Evolutionary conservation across 2,797 vertebrate species (phyloP).

Genomic region (Microhierax caerulescens): DNA sequence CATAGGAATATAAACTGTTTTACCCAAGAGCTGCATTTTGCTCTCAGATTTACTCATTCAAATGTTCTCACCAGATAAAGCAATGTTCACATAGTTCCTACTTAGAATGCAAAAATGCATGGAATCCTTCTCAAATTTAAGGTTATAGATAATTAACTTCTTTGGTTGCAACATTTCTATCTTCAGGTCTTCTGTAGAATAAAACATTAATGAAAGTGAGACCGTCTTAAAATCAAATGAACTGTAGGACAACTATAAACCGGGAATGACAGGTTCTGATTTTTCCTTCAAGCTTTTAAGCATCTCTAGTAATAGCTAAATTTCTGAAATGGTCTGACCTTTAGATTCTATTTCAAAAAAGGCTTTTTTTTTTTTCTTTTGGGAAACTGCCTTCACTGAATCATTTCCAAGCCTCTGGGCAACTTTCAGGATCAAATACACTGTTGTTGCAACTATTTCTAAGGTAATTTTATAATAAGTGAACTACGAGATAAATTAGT

Average conservation of each 20-base stretch:
- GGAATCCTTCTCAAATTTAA: neutral
- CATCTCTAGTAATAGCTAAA: constrained; percentile 33
- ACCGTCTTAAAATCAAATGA: neutral
- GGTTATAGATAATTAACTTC: neutral
- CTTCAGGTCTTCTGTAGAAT: neutral
- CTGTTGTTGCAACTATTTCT: neutral
- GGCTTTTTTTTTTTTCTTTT: neutral
- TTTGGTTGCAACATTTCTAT: neutral
- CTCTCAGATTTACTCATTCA: neutral
- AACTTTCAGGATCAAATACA: neutral
- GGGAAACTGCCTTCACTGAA: constrained; percentile 18
- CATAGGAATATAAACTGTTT: neutral
- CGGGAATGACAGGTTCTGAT: neutral
- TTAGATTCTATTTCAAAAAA: constrained; percentile 29
- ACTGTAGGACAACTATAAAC: neutral
- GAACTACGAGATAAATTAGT: neutral
- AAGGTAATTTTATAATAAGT: neutral
- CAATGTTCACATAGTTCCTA: accelerated
- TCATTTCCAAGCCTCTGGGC: constrained; percentile 7
- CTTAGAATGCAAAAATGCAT: neutral
- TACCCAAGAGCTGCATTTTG: neutral
- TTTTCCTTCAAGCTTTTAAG: constrained; percentile 46
- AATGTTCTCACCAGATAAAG: neutral
- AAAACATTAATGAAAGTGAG: neutral
- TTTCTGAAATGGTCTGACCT: constrained; percentile 46